A percentile compares a stretch with the other conserved stretches of the same genome.
Conservation (phyloP, 2,888 invertebrate species). For the Xylophagus ater region DNA sequence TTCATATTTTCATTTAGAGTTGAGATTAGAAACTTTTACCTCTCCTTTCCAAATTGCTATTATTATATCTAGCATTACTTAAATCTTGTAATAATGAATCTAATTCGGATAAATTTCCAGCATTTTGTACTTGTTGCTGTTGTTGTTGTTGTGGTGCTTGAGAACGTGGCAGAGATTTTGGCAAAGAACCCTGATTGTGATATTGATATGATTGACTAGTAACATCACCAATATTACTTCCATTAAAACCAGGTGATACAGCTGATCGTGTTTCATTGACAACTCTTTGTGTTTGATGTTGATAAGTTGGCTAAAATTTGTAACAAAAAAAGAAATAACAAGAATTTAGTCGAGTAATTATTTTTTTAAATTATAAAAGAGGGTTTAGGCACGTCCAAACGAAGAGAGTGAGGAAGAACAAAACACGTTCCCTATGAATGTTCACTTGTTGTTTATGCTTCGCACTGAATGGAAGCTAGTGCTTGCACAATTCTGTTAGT, state of each 20-base stretch:
- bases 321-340: too few species aligned
- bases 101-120: slow-evolving; percentile 76
- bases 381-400: too few species aligned
- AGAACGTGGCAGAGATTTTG: slow-evolving; percentile 16
- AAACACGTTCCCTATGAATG: too few species aligned
- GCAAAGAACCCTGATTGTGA: slow-evolving; percentile 24
- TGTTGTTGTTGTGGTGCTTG: slow-evolving; percentile 19
- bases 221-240: slow-evolving; percentile 14
- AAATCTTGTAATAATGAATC: slow-evolving; percentile 86
- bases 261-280: slow-evolving; percentile 28
- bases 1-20: too few species aligned
- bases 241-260: slow-evolving; percentile 25
- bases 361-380: too few species aligned
- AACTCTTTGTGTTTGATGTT: slow-evolving; percentile 21
- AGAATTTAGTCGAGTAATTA: too few species aligned
- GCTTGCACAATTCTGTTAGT: too few species aligned
- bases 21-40: too few species aligned
- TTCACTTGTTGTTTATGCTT: too few species aligned
- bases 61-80: slow-evolving; percentile 61
- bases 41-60: slow-evolving; percentile 38
- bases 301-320: slow-evolving; percentile 31
- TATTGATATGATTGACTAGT: slow-evolving; percentile 27
- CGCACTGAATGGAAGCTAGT: too few species aligned
- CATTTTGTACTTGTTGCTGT: too few species aligned
- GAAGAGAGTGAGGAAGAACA: too few species aligned